Evolutionary conservation across 2,797 vertebrate genomes (phyloP), one percentile per base, ranked within the genome.

Genomic region (Heliangelus exortis): DNA sequence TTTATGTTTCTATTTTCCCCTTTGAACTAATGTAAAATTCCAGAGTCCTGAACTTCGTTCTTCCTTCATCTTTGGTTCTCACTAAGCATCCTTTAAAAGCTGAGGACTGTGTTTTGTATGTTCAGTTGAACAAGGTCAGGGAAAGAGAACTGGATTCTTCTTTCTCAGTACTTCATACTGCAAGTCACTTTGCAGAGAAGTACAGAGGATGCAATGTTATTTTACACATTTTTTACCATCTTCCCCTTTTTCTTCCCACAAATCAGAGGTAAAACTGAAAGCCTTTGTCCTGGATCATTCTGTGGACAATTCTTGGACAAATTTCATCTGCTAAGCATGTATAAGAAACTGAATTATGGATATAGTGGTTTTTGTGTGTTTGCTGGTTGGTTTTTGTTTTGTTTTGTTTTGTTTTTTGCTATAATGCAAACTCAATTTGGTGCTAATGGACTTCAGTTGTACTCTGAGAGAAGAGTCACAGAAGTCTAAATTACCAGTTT

Each of bases 311-410:
- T 23, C 59, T 55, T 45, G 34, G 21, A 19, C 4, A 67, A 31
- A 17, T n/a, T 59, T 78, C 3, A 65, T 41, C 50, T 66, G 12
- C 63, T 88, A 67, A 48, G 21, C 8, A 1, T 10, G 2, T 25
- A 12, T 41, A 29, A 31, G 14, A 72, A 80, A 50, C 5, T 36
- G 53, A 83, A 83, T 34, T 6, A 29, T 1, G 3, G 6, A 34
- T 73, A 59, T 63, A 31, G 26, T 18, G 7, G 2, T 55, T 28
- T 43, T 12, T 1, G 2, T 1, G 2, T 25, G 3, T 12, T 9
- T 51, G 10, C 18, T 10, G 14, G 25, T n/a, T 55, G 17, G 12
- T 4, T 34, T 33, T 28, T 10, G 10, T 11, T 39, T 13, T 11
- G 39, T 11, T 36, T 39, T 39, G 5, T 39, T 39, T 13, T 11